Percentiles rank a stretch among this genome's conserved stretches.
Evolutionary conservation across 2,888 invertebrate species (phyloP).

Genomic region (Andrena chrysosceles): DNA sequence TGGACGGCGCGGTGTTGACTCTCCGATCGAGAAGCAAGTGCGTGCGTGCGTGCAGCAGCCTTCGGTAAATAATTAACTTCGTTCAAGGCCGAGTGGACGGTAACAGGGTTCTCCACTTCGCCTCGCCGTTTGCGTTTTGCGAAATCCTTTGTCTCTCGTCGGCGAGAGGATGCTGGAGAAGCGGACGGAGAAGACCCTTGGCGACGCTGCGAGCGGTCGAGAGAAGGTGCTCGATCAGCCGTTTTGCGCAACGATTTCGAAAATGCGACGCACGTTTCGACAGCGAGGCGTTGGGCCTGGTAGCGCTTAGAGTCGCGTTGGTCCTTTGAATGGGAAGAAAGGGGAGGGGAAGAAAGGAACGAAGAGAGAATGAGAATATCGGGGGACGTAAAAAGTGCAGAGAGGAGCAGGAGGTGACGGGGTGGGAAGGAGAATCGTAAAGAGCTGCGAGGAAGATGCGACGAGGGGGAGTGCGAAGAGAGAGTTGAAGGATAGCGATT

Average conservation of each 20-base stretch:
- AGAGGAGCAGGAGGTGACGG: neutral
- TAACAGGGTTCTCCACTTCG: conserved; percentile 58
- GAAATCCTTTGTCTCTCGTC: conserved; percentile 39
- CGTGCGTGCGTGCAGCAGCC: conserved; percentile 17
- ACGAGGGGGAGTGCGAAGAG: conserved; percentile 1
- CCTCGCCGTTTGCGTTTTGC: conserved; percentile 38
- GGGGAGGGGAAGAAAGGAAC: neutral
- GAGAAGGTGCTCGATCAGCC: too few species aligned
- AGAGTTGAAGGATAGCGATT: conserved; percentile 9
- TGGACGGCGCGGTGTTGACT: neutral
- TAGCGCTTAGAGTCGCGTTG: neutral
- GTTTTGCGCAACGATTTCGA: conserved; percentile 30
- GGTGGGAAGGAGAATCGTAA: conserved; percentile 19
- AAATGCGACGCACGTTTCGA: conserved; percentile 2
- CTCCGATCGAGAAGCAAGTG: conserved; percentile 17
- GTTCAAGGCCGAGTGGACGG: conserved; percentile 46
- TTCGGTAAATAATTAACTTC: conserved; percentile 55
- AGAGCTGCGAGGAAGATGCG: neutral
- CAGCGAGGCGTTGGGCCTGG: neutral
- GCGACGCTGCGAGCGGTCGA: neutral
- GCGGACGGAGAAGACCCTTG: neutral
- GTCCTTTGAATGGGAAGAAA: neutral
- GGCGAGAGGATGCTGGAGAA: neutral
- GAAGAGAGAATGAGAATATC: neutral
- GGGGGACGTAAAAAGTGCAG: neutral